Conservation (phyloP, 2,113 vertebrate species). For the Erythrocercus mccallii region DNA sequence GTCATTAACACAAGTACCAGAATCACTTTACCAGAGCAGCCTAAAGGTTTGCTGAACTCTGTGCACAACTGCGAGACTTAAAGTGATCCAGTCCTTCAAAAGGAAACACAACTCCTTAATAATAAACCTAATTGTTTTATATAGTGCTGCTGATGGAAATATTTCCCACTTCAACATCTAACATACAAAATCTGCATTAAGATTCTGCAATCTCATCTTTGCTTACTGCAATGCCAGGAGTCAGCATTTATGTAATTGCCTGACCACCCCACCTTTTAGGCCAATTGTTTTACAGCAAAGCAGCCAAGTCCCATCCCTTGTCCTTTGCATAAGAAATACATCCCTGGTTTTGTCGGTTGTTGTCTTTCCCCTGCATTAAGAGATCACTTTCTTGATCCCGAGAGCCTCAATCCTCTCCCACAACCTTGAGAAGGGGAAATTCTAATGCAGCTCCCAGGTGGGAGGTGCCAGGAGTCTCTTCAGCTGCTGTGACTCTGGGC, state of each 20-base stretch:
- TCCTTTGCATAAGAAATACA: not conserved
- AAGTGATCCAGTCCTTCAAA: not conserved
- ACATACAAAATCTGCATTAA: not conserved
- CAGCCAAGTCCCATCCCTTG: not conserved
- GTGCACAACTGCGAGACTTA: not conserved
- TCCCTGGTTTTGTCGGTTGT: not conserved
- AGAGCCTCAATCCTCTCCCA: not conserved
- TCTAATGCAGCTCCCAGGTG: not conserved
- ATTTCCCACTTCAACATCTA: not conserved
- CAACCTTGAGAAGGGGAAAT: not conserved
- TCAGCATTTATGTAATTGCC: not conserved
- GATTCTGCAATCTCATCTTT: not conserved
- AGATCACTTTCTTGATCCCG: not conserved
- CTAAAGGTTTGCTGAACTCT: not conserved
- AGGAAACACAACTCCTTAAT: not conserved
- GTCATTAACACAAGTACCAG: not conserved
- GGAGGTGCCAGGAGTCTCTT: not conserved
- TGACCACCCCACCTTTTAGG: not conserved
- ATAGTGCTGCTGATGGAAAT: not conserved
- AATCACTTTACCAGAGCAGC: not conserved
- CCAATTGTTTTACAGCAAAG: not conserved
- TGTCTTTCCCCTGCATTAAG: not conserved
- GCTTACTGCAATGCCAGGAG: not conserved
- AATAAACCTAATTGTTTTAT: not conserved
- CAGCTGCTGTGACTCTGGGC: not conserved